These are phyloP conservation scores for Tragelaphus imberbis DNA, from an alignment of 2,113 vertebrate species.

Conservation along the genomic window DNA sequence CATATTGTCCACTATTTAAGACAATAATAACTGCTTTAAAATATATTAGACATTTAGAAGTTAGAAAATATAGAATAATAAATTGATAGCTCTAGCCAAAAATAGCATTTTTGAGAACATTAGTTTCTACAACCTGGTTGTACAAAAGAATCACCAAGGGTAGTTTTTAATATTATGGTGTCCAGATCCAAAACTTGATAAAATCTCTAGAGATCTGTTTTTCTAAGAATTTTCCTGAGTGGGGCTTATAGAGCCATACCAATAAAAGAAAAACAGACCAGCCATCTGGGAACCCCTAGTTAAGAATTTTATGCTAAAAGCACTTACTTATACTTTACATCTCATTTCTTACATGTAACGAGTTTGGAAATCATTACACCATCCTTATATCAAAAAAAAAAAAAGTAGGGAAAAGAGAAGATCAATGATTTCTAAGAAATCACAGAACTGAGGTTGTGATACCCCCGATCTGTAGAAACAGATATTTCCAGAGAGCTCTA, in stretches of 20 bases:
- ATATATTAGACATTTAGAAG: neutral
- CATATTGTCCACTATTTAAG: neutral
- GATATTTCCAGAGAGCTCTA: neutral
- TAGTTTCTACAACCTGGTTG: neutral
- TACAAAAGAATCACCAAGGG: neutral
- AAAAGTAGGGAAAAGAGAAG: neutral
- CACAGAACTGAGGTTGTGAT: neutral
- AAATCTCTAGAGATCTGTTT: neutral
- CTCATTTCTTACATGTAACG: neutral
- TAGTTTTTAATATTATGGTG: neutral
- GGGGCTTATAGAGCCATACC: neutral
- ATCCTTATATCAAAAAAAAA: neutral
- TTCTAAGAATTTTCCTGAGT: neutral
- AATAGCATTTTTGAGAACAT: neutral
- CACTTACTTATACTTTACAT: neutral
- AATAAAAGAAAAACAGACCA: neutral
- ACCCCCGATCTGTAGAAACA: neutral
- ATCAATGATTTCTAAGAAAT: neutral
- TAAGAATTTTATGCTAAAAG: neutral
- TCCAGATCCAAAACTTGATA: neutral
- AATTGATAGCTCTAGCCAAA: neutral
- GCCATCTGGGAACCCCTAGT: neutral
- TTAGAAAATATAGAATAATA: neutral
- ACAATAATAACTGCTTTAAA: neutral
- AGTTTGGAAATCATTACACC: neutral